phyloP scores from a whole-genome alignment of 2,113 vertebrate species.

The Smithornis capensis region DNA sequence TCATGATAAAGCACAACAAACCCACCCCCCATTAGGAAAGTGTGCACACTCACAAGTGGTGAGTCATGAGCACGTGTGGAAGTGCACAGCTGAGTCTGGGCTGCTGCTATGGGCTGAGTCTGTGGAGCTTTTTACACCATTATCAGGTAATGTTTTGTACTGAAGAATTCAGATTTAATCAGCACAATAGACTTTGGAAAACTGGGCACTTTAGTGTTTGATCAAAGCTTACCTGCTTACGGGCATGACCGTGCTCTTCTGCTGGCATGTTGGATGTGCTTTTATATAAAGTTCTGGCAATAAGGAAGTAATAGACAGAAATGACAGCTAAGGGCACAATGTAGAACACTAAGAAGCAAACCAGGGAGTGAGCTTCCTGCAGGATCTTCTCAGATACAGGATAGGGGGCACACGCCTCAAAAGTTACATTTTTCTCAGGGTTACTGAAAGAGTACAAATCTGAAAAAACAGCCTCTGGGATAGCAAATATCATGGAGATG shows the following conservation, averaged over 20 bases:
- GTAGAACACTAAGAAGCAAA: conserved; percentile 82
- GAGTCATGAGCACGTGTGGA: neutral
- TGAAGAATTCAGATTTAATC: neutral
- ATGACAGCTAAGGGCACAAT: conserved; percentile 78
- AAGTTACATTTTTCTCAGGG: conserved; percentile 72
- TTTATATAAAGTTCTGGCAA: conserved; percentile 78
- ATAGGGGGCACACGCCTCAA: conserved; percentile 76
- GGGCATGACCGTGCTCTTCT: conserved; percentile 76
- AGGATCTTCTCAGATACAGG: conserved; percentile 75
- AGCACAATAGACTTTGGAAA: neutral
- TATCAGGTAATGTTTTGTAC: neutral
- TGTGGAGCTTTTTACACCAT: neutral
- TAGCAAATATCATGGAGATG: conserved; percentile 75
- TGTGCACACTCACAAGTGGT: neutral
- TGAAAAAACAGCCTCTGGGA: conserved; percentile 81
- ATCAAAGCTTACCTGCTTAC: conserved; percentile 75
- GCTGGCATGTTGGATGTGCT: conserved; percentile 80
- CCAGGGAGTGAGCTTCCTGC: conserved; percentile 78
- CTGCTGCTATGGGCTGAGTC: neutral
- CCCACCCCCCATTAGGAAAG: neutral
- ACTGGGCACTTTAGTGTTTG: neutral
- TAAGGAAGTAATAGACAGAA: conserved; percentile 82
- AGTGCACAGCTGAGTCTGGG: neutral
- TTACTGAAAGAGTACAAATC: conserved; percentile 76
- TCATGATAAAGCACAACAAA: neutral